A percentile compares a stretch with the other conserved stretches of the same genome.
These are phyloP conservation scores for Xestobium rufovillosum DNA, from an alignment of 2,888 invertebrate species.

Conservation along the genomic window DNA sequence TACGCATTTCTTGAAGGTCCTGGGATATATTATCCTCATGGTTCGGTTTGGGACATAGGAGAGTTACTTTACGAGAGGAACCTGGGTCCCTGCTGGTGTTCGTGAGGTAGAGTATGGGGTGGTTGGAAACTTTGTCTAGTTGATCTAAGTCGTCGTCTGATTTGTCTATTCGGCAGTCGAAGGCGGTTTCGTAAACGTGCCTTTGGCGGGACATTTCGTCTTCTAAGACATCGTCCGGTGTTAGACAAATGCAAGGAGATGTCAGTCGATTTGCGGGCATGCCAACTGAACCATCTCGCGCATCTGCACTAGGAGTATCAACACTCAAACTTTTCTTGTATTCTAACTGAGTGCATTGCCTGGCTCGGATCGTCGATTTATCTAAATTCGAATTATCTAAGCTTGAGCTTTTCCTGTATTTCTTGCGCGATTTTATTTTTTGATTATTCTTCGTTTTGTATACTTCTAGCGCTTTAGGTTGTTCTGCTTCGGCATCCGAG, in stretches of 20 bases:
- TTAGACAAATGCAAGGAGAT: conserved; percentile 66
- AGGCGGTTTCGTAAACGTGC: conserved; percentile 83
- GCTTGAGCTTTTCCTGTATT: conserved; percentile 35
- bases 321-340: conserved; percentile 68
- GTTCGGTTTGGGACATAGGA: conserved; percentile 51
- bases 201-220: conserved; percentile 56
- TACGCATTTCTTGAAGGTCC: conserved; percentile 52
- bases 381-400: conserved; percentile 32
- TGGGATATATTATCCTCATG: conserved; percentile 50
- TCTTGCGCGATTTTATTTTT: conserved; percentile 25
- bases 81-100: conserved; percentile 36
- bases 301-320: conserved; percentile 53
- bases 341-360: conserved; percentile 37
- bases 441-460: conserved; percentile 25
- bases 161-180: conserved; percentile 78
- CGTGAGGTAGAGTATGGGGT: conserved; percentile 61
- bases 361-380: conserved; percentile 36
- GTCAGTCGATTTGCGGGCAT: conserved; percentile 67
- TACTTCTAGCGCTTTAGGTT: too few relatives aligned
- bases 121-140: conserved; percentile 73
- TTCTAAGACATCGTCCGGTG: conserved; percentile 53
- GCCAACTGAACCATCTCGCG: too few relatives aligned
- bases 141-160: conserved; percentile 75
- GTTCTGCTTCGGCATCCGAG: conserved; percentile 43
- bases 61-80: conserved; percentile 45